phyloP scores from a whole-genome alignment of 2,113 vertebrate species.

The Elaphurus davidianus region DNA sequence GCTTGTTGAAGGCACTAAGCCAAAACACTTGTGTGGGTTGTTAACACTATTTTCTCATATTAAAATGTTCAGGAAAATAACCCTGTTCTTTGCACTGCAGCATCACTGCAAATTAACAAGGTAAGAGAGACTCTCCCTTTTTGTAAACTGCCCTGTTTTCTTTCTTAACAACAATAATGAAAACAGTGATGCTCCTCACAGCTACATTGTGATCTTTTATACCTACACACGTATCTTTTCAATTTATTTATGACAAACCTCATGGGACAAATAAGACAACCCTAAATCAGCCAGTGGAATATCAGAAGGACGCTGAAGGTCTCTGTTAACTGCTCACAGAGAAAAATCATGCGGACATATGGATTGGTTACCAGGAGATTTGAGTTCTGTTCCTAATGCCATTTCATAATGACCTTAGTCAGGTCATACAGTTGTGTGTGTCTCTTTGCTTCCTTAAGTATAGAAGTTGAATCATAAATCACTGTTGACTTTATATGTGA shows the following conservation, averaged over 20 bases:
- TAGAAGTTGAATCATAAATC: neutral
- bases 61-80: neutral
- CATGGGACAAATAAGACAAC: neutral
- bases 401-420: neutral
- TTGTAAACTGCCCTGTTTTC: neutral
- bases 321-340: neutral
- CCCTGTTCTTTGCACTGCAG: neutral
- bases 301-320: neutral
- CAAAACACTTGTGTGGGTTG: neutral
- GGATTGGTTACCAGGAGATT: neutral
- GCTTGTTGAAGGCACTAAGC: neutral
- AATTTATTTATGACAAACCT: neutral
- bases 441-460: neutral
- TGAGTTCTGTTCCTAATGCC: neutral
- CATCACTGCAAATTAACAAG: neutral
- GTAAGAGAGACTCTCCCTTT: neutral
- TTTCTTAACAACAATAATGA: neutral
- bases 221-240: neutral
- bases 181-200: neutral
- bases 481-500: neutral
- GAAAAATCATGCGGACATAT: rapidly evolving
- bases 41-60: neutral
- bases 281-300: neutral
- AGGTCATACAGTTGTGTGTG: neutral
- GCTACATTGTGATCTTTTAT: neutral